Conservation (phyloP, 1,140 invertebrate genomes). For the Carcinoscorpius rotundicauda region DNA sequence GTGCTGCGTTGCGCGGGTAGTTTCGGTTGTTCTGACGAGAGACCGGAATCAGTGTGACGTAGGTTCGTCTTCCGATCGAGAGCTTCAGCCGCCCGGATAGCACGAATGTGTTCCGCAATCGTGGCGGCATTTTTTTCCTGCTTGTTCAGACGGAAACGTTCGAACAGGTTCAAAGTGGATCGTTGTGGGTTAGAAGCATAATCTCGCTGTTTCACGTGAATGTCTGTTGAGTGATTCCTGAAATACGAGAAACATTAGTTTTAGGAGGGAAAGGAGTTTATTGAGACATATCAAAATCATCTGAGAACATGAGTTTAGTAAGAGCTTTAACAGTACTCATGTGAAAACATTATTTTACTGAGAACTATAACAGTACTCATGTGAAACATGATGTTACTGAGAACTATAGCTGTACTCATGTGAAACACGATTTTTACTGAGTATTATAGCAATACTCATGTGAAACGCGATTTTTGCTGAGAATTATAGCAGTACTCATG, state of each 20-base stretch:
- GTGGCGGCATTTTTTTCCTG: constrained; percentile 26
- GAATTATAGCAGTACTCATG: too few relatives aligned
- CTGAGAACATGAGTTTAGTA: too few relatives aligned
- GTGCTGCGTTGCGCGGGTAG: constrained; percentile 13
- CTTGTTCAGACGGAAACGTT: constrained; percentile 24
- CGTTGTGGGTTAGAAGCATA: constrained; percentile 2
- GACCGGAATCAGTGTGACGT: constrained; percentile 11
- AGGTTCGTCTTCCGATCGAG: constrained; percentile 23
- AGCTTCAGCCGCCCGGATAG: constrained; percentile 25
- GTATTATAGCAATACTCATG: too few relatives aligned
- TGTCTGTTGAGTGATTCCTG: background rate
- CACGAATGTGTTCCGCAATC: constrained; percentile 25
- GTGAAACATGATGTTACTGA: too few relatives aligned
- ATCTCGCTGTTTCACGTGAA: constrained; percentile 3
- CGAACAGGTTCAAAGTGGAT: constrained; percentile 21
- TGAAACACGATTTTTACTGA: too few relatives aligned
- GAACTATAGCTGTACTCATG: too few relatives aligned
- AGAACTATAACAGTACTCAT: too few relatives aligned
- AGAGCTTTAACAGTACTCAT: too few relatives aligned
- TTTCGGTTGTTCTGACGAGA: background rate
- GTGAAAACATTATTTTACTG: too few relatives aligned
- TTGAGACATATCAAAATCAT: too few relatives aligned
- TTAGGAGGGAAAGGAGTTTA: too few relatives aligned
- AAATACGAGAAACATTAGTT: background rate
- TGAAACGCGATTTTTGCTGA: too few relatives aligned